phyloP scores from a whole-genome alignment of 2,888 invertebrate genomes.

The Nephrotoma appendiculata region DNA sequence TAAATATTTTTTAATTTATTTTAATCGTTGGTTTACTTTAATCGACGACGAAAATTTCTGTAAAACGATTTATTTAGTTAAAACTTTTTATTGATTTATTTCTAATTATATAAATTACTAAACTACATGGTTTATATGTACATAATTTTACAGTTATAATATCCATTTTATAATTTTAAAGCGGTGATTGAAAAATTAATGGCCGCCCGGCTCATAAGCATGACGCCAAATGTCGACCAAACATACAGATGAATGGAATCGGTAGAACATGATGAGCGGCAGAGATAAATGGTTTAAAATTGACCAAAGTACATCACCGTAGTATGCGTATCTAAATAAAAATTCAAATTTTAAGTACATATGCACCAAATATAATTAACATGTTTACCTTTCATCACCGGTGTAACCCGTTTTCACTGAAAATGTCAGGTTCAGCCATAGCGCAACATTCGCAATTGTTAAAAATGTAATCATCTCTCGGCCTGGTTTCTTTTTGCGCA shows the following conservation, averaged over 20 bases:
- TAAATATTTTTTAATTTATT: no score
- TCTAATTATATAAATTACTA: not conserved
- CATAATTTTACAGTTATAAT: not conserved
- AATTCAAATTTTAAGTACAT: not conserved
- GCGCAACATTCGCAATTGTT: conserved; percentile 56
- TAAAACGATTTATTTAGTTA: not conserved
- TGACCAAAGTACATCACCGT: conserved; percentile 52
- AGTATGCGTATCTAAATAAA: conserved; percentile 42
- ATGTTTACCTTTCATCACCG: conserved; percentile 27
- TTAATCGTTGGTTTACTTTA: no score
- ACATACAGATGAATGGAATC: conserved; percentile 66
- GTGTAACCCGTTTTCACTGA: conserved; percentile 38
- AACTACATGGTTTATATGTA: not conserved
- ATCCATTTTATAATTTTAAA: not conserved
- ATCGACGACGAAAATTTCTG: not conserved
- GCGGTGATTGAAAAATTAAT: not conserved
- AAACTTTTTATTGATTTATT: not conserved
- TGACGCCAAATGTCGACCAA: conserved; percentile 66
- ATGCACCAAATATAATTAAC: not conserved
- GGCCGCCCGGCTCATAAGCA: conserved; percentile 44
- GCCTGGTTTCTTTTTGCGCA: conserved; percentile 54
- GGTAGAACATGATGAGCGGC: conserved; percentile 62
- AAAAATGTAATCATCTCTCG: conserved; percentile 62
- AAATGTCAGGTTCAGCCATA: conserved; percentile 66
- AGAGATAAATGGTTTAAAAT: conserved; percentile 56